Evolutionary conservation across 2,797 vertebrate genomes (phyloP), one percentile per base, ranked within the genome.

Genomic region (Leuciscus waleckii): DNA sequence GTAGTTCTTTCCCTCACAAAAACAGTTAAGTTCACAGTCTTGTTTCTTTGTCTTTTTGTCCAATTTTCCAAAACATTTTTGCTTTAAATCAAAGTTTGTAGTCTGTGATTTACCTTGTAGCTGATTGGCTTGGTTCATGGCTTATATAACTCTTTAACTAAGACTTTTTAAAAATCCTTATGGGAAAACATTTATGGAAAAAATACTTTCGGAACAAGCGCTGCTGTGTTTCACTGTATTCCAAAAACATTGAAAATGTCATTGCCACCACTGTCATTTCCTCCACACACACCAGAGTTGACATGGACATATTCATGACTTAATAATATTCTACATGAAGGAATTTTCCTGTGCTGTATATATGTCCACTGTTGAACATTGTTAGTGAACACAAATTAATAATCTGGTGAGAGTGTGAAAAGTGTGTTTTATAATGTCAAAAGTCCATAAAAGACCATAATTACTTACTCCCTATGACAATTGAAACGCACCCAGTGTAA

Each of bases 401-500:
- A 77, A 26, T 17, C n/a, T 13, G 26, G 23, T 61, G 21, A 56
- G 37, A 58, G 51, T 58, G 51, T 58, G 32, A 77, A 77, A 39
- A 37, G 19, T 23, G 5, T 56, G 13, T 77, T 77, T 58, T 39
- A 58, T 58, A 58, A 35, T 54, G 46, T 21, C 29, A 75, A 54
- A 76, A 76, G 49, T 39, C 32, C 23, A 39, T 39, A 58, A 56
- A 58, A 39, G 51, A 21, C 21, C 51, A 39, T 58, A 77, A 58
- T 23, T 58, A 78, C 29, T 21, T 41, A 29, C 56, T 78, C 54
- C 54, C 54, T 10, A 43, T 78, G 76, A 78, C 76, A 78, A 21
- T 58, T 78, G 51, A 63, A 43, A 43, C 7, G 23, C 37, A 26
- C 76, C 56, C 56, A 61, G 5, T 63, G n/a, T 43, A 78, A 78